Percentiles rank a stretch among this genome's conserved stretches.
Evolutionary conservation across 2,888 invertebrate species (phyloP).

Genomic region (Synanthedon formicaeformis): DNA sequence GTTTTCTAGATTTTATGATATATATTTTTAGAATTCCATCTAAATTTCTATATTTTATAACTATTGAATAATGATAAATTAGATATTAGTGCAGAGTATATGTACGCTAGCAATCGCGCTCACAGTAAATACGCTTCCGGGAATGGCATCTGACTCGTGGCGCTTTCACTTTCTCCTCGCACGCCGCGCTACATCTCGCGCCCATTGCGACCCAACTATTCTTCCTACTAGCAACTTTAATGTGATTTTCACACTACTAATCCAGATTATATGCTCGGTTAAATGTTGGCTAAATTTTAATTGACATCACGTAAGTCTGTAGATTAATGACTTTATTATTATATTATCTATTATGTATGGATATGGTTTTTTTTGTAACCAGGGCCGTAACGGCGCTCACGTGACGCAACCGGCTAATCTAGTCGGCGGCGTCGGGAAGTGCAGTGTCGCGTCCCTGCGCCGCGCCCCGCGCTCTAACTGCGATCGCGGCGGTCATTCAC

Average conservation of each 20-base stretch:
- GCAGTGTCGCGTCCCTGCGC: constrained; percentile 68
- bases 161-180: constrained; percentile 67
- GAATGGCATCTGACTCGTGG: constrained; percentile 57
- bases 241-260: constrained; percentile 18
- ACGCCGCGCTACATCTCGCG: constrained; percentile 44
- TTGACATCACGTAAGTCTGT: background rate
- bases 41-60: constrained; percentile 5
- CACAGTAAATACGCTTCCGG: constrained; percentile 40
- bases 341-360: constrained; percentile 11
- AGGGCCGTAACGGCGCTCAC: constrained; percentile 38
- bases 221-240: constrained; percentile 43
- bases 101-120: constrained; percentile 16
- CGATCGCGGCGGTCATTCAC: constrained; percentile 65
- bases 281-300: constrained; percentile 3
- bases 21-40: background rate
- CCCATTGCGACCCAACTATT: constrained; percentile 16
- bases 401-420: constrained; percentile 70
- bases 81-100: constrained; percentile 24
- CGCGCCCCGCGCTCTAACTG: constrained; percentile 56
- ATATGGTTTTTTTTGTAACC: constrained; percentile 37
- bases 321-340: background rate
- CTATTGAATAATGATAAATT: too few relatives aligned
- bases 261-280: constrained; percentile 23
- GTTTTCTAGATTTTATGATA: constrained; percentile 1
- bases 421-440: constrained; percentile 69